These are phyloP conservation scores for Erannis defoliaria DNA, from an alignment of 2,888 invertebrate genomes.

Conservation along the genomic window DNA sequence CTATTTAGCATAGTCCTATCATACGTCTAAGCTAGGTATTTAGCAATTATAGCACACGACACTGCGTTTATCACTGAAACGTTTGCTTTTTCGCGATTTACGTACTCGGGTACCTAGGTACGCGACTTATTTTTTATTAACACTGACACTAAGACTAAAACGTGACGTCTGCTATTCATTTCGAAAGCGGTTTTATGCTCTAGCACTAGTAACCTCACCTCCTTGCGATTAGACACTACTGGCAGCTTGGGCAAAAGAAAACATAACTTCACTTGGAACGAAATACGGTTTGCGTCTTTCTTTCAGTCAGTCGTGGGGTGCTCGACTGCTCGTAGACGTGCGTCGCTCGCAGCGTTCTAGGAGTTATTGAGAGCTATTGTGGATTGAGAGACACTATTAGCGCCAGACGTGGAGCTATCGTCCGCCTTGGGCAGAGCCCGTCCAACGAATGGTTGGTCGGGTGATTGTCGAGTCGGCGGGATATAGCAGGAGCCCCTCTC, in stretches of 20 bases:
- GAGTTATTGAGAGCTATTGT: slow-evolving; percentile 23
- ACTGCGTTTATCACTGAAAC: not conserved
- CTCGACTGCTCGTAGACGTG: slow-evolving; percentile 34
- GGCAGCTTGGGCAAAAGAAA: slow-evolving; percentile 27
- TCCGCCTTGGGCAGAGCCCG: slow-evolving; percentile 45
- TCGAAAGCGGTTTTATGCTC: slow-evolving; percentile 24
- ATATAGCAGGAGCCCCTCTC: slow-evolving; percentile 50
- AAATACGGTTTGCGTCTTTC: slow-evolving; percentile 14
- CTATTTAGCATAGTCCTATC: no score
- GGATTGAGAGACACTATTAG: not conserved
- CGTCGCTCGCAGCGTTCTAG: slow-evolving; percentile 19
- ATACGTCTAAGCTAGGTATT: not conserved
- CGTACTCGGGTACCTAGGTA: not conserved
- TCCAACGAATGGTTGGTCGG: slow-evolving; percentile 51
- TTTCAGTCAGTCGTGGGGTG: slow-evolving; percentile 8
- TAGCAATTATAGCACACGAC: not conserved
- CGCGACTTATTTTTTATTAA: slow-evolving; percentile 27
- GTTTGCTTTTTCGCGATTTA: not conserved
- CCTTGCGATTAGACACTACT: slow-evolving; percentile 17
- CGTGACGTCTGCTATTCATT: slow-evolving; percentile 17
- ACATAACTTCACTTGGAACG: slow-evolving; percentile 24
- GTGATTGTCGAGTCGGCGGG: slow-evolving; percentile 42
- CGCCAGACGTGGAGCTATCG: slow-evolving; percentile 14
- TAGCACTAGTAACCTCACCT: slow-evolving; percentile 22
- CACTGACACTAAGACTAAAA: slow-evolving; percentile 26